Conservation (phyloP, 2,797 vertebrate species). For the Silurus aristotelis region DNA sequence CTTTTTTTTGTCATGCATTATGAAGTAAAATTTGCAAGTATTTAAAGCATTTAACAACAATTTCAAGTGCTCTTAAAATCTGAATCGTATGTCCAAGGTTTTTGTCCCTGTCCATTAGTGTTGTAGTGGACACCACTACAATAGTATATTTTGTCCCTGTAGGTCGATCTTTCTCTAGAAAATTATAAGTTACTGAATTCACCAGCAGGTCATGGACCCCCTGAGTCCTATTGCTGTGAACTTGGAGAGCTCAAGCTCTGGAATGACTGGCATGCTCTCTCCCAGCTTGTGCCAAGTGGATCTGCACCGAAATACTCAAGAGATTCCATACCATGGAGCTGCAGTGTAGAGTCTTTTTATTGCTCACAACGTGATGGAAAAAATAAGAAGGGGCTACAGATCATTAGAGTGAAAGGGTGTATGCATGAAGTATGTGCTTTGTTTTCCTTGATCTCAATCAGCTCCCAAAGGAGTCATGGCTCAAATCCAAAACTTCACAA, state of each 20-base stretch:
- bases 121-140: neutral
- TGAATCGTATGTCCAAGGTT: neutral
- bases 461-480: neutral
- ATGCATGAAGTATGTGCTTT: neutral
- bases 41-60: neutral
- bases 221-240: slow-evolving; percentile 30
- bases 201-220: no score
- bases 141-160: neutral
- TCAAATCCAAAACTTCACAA: neutral
- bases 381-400: no score
- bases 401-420: neutral
- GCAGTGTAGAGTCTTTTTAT: neutral
- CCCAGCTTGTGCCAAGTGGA: slow-evolving; percentile 12
- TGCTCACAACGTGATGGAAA: neutral
- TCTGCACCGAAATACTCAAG: neutral
- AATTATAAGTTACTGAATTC: neutral
- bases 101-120: neutral
- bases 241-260: neutral
- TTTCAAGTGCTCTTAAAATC: neutral
- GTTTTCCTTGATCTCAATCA: slow-evolving; percentile 2
- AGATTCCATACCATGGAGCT: neutral
- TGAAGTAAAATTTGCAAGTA: no score
- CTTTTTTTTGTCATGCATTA: no score
- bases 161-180: neutral
- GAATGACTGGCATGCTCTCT: slow-evolving; percentile 47